These are phyloP conservation scores for Molossus alvarezi DNA, from an alignment of 2,797 vertebrate genomes.

Conservation along the genomic window DNA sequence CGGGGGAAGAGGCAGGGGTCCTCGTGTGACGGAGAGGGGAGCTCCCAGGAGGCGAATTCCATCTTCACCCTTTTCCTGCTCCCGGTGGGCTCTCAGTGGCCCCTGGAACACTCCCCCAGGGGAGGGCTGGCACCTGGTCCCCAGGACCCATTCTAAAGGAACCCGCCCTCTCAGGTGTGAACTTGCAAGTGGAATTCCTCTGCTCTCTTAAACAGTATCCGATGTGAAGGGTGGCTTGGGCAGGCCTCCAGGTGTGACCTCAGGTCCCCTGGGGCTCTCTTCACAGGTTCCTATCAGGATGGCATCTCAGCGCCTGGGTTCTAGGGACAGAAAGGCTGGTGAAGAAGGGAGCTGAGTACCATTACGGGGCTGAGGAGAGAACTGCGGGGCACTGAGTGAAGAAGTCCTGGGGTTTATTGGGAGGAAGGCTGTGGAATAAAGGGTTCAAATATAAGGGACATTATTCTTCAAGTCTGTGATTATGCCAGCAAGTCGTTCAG, in stretches of 20 bases:
- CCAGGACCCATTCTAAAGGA: neutral
- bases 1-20: neutral
- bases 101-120: too few species aligned
- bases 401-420: neutral
- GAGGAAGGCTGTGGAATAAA: neutral
- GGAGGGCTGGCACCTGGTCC: neutral
- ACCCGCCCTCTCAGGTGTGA: rapidly evolving
- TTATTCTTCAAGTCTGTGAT: neutral
- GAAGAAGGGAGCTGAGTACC: neutral
- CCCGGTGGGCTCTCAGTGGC: neutral
- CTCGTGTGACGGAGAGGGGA: rapidly evolving
- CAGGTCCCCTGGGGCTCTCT: neutral
- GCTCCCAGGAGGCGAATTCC: neutral
- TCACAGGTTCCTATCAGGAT: neutral
- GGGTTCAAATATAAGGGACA: neutral
- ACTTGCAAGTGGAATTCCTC: neutral
- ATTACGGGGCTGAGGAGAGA: neutral
- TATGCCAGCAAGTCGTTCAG: rapidly evolving
- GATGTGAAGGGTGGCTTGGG: neutral
- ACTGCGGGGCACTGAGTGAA: neutral
- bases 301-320: neutral
- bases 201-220: neutral
- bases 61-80: neutral
- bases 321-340: neutral
- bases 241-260: neutral